Evolutionary conservation across 2,797 vertebrate genomes (phyloP).

Genomic region (Halcyon badia): DNA sequence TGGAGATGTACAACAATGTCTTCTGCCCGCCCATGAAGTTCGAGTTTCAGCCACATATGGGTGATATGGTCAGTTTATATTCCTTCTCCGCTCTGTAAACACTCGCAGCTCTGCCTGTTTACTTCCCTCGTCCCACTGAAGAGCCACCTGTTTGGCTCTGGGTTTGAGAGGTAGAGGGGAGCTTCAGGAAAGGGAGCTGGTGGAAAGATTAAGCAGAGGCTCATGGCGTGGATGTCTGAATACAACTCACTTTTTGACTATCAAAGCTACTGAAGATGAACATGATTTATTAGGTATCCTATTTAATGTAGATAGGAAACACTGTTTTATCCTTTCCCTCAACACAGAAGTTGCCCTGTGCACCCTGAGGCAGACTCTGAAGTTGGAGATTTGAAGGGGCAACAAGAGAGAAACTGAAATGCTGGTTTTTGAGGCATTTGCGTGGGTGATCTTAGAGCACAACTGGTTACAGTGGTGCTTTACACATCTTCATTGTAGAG

Average conservation of each 20-base stretch:
- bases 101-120: not conserved
- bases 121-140: rapidly evolving
- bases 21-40: slow-evolving; percentile 98
- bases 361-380: not conserved
- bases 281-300: not conserved
- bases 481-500: slow-evolving; percentile 8
- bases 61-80: slow-evolving; percentile 89
- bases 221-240: rapidly evolving
- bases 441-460: not conserved
- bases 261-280: not conserved
- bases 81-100: not conserved
- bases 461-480: not conserved
- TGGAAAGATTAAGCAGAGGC: rapidly evolving
- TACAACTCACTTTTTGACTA: not conserved
- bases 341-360: not conserved
- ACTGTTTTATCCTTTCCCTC: not conserved
- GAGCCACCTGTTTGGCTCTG: not conserved
- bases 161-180: not conserved
- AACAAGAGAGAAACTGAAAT: not conserved
- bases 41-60: slow-evolving; percentile 99
- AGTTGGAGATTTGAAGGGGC: not conserved
- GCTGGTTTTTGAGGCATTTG: not conserved
- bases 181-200: not conserved
- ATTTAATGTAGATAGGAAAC: not conserved
- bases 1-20: slow-evolving; percentile 98